These are phyloP conservation scores for Antigone vipio DNA, from an alignment of 2,113 vertebrate species.

Conservation along the genomic window DNA sequence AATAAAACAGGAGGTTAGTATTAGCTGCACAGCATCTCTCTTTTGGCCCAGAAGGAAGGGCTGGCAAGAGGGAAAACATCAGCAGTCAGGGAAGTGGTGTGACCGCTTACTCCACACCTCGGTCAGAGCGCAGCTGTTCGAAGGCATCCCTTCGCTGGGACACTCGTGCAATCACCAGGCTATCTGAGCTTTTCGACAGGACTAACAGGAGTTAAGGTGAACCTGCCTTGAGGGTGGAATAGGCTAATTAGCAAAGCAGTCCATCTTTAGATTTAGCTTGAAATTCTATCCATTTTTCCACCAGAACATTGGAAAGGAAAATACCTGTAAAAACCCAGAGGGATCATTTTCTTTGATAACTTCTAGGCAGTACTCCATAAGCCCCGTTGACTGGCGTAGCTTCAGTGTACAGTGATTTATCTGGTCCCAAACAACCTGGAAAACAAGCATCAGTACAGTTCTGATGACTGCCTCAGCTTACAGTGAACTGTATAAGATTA, in stretches of 20 bases:
- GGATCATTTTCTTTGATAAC: slow-evolving; percentile 97
- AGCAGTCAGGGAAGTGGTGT: neutral
- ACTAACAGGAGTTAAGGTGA: neutral
- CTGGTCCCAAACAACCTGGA: slow-evolving; percentile 96
- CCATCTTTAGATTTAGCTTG: neutral
- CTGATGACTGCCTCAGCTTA: neutral
- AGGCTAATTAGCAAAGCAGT: neutral
- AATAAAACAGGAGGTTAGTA: neutral
- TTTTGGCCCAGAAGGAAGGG: neutral
- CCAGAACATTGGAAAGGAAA: neutral
- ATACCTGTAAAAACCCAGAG: slow-evolving; percentile 95
- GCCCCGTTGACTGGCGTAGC: slow-evolving; percentile 96
- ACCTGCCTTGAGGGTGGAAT: neutral
- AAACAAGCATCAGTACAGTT: neutral
- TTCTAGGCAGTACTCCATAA: slow-evolving; percentile 97
- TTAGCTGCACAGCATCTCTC: neutral
- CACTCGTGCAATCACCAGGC: neutral
- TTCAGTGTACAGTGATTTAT: slow-evolving; percentile 98
- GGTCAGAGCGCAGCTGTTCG: neutral
- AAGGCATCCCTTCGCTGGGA: neutral
- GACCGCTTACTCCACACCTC: neutral
- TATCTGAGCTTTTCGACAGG: neutral
- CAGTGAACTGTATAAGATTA: neutral
- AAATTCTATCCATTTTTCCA: fast-evolving
- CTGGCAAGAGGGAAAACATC: neutral